Evolutionary conservation across 2,113 vertebrate species (phyloP), one percentile per base, ranked within the genome.

Genomic region (Cololabis saira): DNA sequence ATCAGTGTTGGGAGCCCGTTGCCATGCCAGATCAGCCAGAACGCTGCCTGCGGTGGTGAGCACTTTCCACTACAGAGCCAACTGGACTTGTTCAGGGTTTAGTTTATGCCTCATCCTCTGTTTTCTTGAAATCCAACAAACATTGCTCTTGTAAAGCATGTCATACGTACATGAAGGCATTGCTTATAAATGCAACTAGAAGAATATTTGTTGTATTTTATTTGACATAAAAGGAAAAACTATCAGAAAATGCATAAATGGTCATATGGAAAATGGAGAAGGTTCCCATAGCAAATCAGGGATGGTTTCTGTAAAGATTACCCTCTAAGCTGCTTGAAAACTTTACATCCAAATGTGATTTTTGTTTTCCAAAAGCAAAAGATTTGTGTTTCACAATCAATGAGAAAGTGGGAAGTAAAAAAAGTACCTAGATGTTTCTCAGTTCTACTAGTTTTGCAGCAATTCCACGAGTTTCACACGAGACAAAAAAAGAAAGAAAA

Each of bases 1-100:
- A 95, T 94, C 95, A 95, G 93, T 95, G 95, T 94, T 93, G 91
- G 93, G 93, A 93, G 67, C 92, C 94, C 81, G 19, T 63, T 72
- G 86, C 90, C 92, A 94, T 93, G 89, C 80, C 79, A 83, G 85
- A 80, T 55, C 60, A 77, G 57, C 82, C 81, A 82, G 78, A 80
- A 85, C 5, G 93, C 92, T 92, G 92, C 94, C 94, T 94, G 94
- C 90, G 93, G 90, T 89, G 57, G 92, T 89, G 71, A 82, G 51
- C 55, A 49, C n/a, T 51, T 70, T 70, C 47, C 33, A 63, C 52
- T 13, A 44, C 5, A 43, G 66, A 45, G 81, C 82, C 71, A 83
- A 86, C 55, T 79, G 76, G 70, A 59, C 24, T 12, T 76, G 67
- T 21, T 55, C 30, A 18, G 50, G 47, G 58, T 47, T 66, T 33